These are phyloP conservation scores for Latrodectus geometricus DNA, from an alignment of 1,140 invertebrate species.

Conservation along the genomic window DNA sequence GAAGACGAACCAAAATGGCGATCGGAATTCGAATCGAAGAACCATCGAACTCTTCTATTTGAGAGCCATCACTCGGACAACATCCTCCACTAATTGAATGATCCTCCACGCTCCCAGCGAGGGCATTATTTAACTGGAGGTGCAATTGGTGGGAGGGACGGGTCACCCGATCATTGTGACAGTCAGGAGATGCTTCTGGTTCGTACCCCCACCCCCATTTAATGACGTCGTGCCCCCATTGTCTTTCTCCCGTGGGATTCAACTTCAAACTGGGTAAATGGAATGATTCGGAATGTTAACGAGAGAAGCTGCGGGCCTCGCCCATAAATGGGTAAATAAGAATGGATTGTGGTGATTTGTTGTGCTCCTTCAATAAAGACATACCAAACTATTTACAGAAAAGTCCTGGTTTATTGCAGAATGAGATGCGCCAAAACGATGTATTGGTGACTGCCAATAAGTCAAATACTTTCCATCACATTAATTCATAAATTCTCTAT, in stretches of 20 bases:
- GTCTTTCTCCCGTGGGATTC: not conserved
- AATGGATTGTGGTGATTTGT: not conserved
- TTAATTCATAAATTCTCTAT: no score
- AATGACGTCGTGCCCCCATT: not conserved
- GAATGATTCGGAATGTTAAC: slow-evolving; percentile 1
- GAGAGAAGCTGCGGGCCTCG: not conserved
- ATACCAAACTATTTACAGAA: not conserved
- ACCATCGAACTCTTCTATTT: not conserved
- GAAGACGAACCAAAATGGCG: not conserved
- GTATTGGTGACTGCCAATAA: no score
- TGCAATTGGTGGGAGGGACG: not conserved
- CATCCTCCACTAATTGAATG: slow-evolving; percentile 1
- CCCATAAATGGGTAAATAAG: not conserved
- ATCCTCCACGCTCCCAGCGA: not conserved
- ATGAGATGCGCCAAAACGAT: no score
- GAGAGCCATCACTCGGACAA: not conserved
- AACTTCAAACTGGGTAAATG: not conserved
- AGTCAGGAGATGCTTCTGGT: not conserved
- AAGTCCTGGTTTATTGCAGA: no score
- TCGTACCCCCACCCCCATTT: not conserved
- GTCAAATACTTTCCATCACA: no score
- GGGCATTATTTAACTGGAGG: not conserved
- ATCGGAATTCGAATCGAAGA: slow-evolving; percentile 1
- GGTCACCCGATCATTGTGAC: not conserved
- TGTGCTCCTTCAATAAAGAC: not conserved